Conservation (phyloP, 2,888 invertebrate species). For the Folsomia manolachei region DNA sequence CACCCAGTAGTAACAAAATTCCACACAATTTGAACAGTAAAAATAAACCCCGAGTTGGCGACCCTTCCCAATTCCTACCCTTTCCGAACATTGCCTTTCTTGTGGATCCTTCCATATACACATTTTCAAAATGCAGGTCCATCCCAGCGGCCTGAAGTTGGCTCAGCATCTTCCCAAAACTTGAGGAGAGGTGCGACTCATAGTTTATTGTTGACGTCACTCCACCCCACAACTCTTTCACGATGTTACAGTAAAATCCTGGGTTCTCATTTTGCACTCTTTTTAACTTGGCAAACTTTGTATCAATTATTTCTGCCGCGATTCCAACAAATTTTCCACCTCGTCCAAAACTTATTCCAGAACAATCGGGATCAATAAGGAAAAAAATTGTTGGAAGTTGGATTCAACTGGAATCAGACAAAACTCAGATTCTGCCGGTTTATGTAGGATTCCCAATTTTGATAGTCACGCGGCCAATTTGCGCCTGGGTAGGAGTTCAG, state of each 20-base stretch:
- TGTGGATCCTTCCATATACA: conserved; percentile 5
- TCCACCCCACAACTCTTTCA: conserved; percentile 2
- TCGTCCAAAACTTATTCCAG: background rate
- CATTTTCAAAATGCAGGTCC: background rate
- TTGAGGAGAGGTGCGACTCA: conserved; percentile 1
- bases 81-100: background rate
- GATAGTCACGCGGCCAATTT: background rate
- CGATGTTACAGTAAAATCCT: conserved; percentile 1
- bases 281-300: background rate
- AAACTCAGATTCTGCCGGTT: background rate
- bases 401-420: background rate
- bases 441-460: background rate
- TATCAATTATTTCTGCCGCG: conserved; percentile 1
- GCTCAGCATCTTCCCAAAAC: background rate
- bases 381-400: background rate
- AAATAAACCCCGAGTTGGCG: background rate
- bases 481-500: background rate
- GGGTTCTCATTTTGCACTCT: background rate
- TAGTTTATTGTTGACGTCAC: conserved; percentile 11
- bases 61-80: background rate
- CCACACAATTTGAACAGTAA: conserved; percentile 14
- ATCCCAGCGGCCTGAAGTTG: background rate
- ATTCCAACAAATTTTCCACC: background rate
- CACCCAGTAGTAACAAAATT: background rate
- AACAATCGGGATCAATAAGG: background rate